Evolutionary conservation across 2,797 vertebrate species (phyloP), one percentile per base, ranked within the genome.

Genomic region (Urocyon cinereoargenteus): DNA sequence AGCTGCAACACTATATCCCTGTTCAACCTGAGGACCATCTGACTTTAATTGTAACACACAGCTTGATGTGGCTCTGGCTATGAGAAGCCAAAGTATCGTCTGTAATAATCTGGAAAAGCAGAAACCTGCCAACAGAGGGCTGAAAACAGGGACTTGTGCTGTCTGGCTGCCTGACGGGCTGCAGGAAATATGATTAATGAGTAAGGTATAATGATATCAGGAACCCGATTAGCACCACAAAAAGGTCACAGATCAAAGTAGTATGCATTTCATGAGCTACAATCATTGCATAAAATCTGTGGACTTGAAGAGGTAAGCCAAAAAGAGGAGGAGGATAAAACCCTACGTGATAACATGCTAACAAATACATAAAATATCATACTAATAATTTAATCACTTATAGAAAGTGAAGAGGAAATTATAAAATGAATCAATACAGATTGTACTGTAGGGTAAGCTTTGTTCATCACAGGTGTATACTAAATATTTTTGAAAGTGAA

Each of bases 131-230:
- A 99, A 98, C 98, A 97, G 97, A 77, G 97, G 98, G 98, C 98
- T 99, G 98, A 97, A 98, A 99, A 98, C 98, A 97, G 98, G 98
- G 98, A 98, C 98, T 98, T 73, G 98, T 90, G 98, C 98, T 99
- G 98, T 98, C 98, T 99, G 99, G 98, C 99, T 98, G 98, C 96
- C 99, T 99, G 99, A 99, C 98, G 97, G 98, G 99, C 98, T 98
- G 98, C 98, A 98, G 99, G 99, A 99, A 99, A 99, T 99, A 99
- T 99, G 99, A 99, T 99, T 99, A 99, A 99, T 99, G 99, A 99
- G 98, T 98, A 98, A 99, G 99, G 99, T 98, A 99, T 99, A 99
- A 99, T 99, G 99, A 99, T 99, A 99, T 99, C 99, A 99, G 99
- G 99, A 99, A 99, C 99, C 99, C 99, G 99, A 99, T 99, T 99